Conservation (phyloP, 2,888 invertebrate species). For the Zygothrica quintamaculata region DNA sequence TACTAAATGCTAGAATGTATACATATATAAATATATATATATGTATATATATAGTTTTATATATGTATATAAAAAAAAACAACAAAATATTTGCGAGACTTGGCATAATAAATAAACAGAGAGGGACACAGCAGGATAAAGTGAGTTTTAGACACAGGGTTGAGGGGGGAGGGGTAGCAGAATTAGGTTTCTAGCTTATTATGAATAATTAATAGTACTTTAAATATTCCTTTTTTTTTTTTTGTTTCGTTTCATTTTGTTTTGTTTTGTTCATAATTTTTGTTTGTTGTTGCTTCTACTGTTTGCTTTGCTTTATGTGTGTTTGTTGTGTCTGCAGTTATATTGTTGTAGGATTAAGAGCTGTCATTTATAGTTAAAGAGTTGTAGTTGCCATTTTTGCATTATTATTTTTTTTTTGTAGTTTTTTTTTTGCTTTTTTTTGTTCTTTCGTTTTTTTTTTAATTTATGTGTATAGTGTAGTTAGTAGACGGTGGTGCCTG, state of each 20-base stretch:
- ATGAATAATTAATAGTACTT: constrained; percentile 68
- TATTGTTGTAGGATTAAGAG: constrained; percentile 72
- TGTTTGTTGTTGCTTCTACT: constrained; percentile 28
- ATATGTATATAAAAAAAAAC: too few relatives aligned
- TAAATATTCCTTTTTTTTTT: constrained; percentile 22
- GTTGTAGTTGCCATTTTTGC: constrained; percentile 61
- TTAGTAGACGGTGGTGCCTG: constrained; percentile 67
- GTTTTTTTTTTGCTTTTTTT: constrained; percentile 9
- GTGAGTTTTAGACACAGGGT: constrained; percentile 4
- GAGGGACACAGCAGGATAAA: constrained; percentile 45
- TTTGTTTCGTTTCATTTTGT: too few relatives aligned
- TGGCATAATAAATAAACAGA: constrained; percentile 58
- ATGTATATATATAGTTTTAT: too few relatives aligned
- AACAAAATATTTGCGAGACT: constrained; percentile 67
- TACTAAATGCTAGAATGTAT: constrained; percentile 79
- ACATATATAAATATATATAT: too few relatives aligned
- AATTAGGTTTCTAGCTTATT: constrained; percentile 56
- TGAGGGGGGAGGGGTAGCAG: too few relatives aligned
- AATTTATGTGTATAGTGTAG: constrained; percentile 54
- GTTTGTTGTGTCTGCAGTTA: constrained; percentile 35
- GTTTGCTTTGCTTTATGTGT: constrained; percentile 12
- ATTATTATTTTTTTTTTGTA: constrained; percentile 17
- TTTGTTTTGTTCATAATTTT: constrained; percentile 25
- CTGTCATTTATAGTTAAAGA: constrained; percentile 76
- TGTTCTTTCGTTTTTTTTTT: constrained; percentile 26